A percentile compares a stretch with the other conserved stretches of the same genome.
phyloP scores from a whole-genome alignment of 2,797 vertebrate species.

The Alouatta caraya region DNA sequence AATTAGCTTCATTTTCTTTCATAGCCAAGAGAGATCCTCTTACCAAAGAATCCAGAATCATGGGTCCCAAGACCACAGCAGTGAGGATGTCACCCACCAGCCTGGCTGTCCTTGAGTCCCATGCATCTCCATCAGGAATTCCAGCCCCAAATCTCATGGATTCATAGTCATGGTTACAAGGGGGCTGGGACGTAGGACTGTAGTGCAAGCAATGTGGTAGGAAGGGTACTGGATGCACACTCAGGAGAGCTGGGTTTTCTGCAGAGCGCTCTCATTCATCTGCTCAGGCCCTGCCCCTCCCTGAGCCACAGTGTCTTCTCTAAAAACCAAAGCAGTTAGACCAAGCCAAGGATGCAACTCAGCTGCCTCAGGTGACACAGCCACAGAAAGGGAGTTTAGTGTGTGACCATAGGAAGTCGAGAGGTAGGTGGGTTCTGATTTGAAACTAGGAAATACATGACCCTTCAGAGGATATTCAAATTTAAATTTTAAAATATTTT shows the following conservation, averaged over 20 bases:
- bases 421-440: background rate
- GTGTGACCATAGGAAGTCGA: background rate
- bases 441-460: background rate
- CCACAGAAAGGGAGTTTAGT: background rate
- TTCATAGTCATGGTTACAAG: background rate
- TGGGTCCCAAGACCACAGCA: background rate
- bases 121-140: background rate
- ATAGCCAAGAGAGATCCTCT: background rate
- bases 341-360: background rate
- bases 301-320: background rate
- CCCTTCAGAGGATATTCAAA: background rate
- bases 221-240: background rate
- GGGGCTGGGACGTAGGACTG: background rate
- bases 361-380: background rate
- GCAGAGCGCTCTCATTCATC: background rate
- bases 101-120: background rate
- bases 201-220: background rate
- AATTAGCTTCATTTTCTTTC: background rate
- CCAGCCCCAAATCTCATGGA: background rate
- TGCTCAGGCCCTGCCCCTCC: background rate
- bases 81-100: background rate
- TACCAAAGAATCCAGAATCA: background rate
- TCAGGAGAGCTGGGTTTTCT: background rate
- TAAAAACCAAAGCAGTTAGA: background rate
- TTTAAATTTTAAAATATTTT: conserved; percentile 14